Base-by-base conservation (phyloP, 1,140 invertebrate genomes). In the Arctopsyche grandis region DNA sequence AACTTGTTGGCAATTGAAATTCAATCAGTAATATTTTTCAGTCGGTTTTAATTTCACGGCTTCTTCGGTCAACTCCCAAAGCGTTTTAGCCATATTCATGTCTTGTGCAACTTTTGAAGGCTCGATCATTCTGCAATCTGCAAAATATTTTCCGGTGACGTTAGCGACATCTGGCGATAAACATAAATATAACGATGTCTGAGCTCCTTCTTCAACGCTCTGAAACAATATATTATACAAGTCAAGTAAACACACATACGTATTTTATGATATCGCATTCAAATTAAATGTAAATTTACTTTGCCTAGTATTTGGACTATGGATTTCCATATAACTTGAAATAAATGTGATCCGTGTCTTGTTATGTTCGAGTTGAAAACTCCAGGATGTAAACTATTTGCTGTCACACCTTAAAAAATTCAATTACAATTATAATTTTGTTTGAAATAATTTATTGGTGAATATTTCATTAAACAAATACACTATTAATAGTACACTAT, bases 311-410 rank as follows among this genome's bases (percentile, higher is more conserved):
- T 9, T 7, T 24, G 14, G 14, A 16, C 21, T 56, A 70, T 0
- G 0, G 46, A 43, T 58, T 70, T 75, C 69, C 48, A 80, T 29
- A 70, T 22, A 16, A 63, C 9, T 38, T 70, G 9, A 87, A 86
- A 43, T 77, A 79, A 75, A 89, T 87, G 78, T 85, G 77, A 85
- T 26, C 92, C 77, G 83, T 95, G 90, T 38, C 93, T 90, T 69
- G 89, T 89, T 0, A 95, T 84, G 73, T 93, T 91, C 0, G 94
- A 94, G 26, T 87, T 86, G n/a, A 93, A 90, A 9, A 91, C 86
- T 4, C 92, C 92, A 12, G 92, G 92, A 84, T 93, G 92, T 1
- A 92, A 85, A 24, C 89, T 86, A 83, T 93, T 93, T 0, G 88
- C 87, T 1, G 88, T 91, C 0, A 93, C 90, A 4, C 88, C 71